These are phyloP conservation scores for Dynastes grantii DNA, from an alignment of 2,888 invertebrate species.

Conservation along the genomic window DNA sequence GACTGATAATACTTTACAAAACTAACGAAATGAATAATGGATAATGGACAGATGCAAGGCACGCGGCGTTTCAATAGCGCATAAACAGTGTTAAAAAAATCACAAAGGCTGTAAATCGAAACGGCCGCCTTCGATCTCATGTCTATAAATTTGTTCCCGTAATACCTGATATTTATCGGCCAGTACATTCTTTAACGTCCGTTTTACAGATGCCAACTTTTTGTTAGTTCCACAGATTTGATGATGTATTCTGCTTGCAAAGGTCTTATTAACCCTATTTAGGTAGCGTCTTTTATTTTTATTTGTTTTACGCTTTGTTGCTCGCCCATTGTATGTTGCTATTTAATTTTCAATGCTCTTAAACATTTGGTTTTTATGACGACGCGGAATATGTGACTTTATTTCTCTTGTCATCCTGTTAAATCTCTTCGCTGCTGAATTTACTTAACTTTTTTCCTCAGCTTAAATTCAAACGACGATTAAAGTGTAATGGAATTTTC, in stretches of 20 bases:
- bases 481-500: conserved; percentile 38
- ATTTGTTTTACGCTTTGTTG: conserved; percentile 49
- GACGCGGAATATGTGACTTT: conserved; percentile 52
- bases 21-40: conserved; percentile 62
- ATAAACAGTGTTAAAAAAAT: conserved; percentile 57
- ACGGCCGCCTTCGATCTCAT: conserved; percentile 59
- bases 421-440: conserved; percentile 46
- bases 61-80: conserved; percentile 61
- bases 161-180: conserved; percentile 59
- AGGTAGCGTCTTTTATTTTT: conserved; percentile 57
- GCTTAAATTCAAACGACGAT: conserved; percentile 40
- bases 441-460: conserved; percentile 38
- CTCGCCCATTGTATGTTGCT: conserved; percentile 50
- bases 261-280: conserved; percentile 67
- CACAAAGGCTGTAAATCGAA: conserved; percentile 62
- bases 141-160: conserved; percentile 65
- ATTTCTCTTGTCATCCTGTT: conserved; percentile 47
- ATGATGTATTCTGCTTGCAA: conserved; percentile 66
- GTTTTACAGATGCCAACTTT: conserved; percentile 64
- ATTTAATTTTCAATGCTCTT: conserved; percentile 52
- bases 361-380: conserved; percentile 52
- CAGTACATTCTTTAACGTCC: conserved; percentile 63
- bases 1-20: conserved; percentile 48
- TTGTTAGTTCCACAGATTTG: conserved; percentile 64
- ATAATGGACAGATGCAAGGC: conserved; percentile 63